These are phyloP conservation scores for Drosophila neotestacea DNA, from an alignment of 2,888 invertebrate genomes.

Conservation along the genomic window DNA sequence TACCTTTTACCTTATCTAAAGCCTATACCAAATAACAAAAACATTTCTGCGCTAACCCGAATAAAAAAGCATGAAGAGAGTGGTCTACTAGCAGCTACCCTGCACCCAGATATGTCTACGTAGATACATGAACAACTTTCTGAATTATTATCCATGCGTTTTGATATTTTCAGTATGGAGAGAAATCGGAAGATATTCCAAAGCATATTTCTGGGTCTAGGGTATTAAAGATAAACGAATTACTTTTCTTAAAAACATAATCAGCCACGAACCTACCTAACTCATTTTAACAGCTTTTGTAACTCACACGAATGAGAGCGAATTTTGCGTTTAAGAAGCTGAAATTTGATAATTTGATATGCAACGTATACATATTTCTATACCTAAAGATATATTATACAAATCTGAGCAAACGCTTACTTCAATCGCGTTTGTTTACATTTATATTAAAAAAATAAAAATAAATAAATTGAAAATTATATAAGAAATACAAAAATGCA, in stretches of 20 bases:
- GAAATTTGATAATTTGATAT: constrained; percentile 59
- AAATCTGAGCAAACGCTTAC: constrained; percentile 52
- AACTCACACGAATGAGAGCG: constrained; percentile 26
- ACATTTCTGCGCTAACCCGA: constrained; percentile 16
- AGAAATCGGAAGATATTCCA: neutral
- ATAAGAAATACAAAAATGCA: constrained; percentile 33
- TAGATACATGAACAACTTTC: neutral
- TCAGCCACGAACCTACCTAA: constrained; percentile 66
- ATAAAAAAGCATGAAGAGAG: constrained; percentile 2
- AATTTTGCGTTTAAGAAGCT: constrained; percentile 41
- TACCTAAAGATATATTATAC: constrained; percentile 40
- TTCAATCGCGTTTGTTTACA: constrained; percentile 52
- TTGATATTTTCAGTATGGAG: neutral
- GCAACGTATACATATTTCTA: constrained; percentile 68
- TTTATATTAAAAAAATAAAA: constrained; percentile 39
- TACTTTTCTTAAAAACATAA: constrained; percentile 52
- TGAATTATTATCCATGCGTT: neutral
- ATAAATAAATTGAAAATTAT: constrained; percentile 51
- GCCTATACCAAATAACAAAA: constrained; percentile 40
- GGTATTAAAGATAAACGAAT: constrained; percentile 5
- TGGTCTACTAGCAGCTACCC: constrained; percentile 15
- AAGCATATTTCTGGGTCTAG: neutral
- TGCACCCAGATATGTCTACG: constrained; percentile 1
- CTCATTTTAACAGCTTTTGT: constrained; percentile 62
- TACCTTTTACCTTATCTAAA: constrained; percentile 67